Conservation (phyloP, 2,113 vertebrate genomes). For the Sphyrna mokarran region DNA sequence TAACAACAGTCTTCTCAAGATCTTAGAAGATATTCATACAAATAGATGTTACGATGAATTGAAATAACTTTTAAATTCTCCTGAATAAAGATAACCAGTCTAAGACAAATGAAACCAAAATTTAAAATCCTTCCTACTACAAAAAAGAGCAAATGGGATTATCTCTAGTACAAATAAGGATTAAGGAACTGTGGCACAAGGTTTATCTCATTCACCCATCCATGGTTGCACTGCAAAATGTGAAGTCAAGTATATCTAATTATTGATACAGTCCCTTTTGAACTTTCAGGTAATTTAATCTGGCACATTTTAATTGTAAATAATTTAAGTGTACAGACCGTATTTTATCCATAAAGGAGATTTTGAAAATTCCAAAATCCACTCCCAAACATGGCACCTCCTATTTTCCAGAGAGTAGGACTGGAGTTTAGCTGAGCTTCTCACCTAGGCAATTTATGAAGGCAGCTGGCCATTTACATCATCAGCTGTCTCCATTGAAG, state of each 20-base stretch:
- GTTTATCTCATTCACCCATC: conserved; percentile 7
- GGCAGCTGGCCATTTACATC: no score
- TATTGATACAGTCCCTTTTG: neutral
- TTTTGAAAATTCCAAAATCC: no score
- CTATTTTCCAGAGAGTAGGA: no score
- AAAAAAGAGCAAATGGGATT: neutral
- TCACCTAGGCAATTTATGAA: no score
- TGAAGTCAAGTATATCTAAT: conserved; percentile 14
- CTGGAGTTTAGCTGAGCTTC: no score
- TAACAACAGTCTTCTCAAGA: neutral
- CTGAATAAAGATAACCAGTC: neutral
- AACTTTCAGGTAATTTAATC: conserved; percentile 9
- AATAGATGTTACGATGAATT: neutral
- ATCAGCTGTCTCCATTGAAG: no score
- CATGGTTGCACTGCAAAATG: neutral
- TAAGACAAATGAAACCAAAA: neutral
- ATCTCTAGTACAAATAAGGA: conserved; percentile 9
- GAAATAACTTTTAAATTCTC: neutral
- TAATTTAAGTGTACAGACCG: neutral
- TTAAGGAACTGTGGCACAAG: neutral
- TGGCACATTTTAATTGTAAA: neutral
- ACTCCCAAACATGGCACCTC: no score
- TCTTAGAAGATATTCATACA: neutral
- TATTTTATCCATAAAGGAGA: no score
- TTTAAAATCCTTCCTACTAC: neutral